Evolutionary conservation across 2,113 vertebrate genomes (phyloP).

Genomic region (Himantopus leucocephalus): DNA sequence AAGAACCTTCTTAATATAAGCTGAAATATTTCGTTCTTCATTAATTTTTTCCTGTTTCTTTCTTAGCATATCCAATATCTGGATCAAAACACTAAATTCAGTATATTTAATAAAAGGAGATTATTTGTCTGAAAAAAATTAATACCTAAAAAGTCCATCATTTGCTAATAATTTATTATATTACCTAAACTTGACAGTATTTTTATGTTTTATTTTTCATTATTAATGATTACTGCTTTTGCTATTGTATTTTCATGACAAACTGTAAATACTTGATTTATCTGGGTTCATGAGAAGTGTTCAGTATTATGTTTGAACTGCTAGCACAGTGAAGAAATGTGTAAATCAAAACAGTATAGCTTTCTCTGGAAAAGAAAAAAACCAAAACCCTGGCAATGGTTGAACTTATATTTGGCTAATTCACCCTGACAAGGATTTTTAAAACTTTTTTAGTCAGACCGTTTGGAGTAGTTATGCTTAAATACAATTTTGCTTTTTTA

Average conservation of each 20-base stretch:
- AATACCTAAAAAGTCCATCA: neutral
- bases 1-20: neutral
- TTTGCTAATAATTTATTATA: neutral
- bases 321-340: neutral
- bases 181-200: neutral
- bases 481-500: neutral
- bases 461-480: neutral
- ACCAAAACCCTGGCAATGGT: accelerated
- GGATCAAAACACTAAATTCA: neutral
- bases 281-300: neutral
- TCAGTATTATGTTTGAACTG: neutral
- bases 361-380: neutral
- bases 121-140: neutral
- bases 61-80: neutral
- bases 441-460: neutral
- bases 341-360: neutral
- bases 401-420: neutral
- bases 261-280: neutral
- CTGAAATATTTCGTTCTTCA: neutral
- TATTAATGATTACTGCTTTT: neutral
- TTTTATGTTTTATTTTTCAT: neutral
- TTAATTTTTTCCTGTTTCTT: neutral
- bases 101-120: neutral
- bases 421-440: neutral
- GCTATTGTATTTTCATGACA: neutral